Base-by-base conservation (phyloP, 1,140 invertebrate species). In the Aphidius gifuensis region DNA sequence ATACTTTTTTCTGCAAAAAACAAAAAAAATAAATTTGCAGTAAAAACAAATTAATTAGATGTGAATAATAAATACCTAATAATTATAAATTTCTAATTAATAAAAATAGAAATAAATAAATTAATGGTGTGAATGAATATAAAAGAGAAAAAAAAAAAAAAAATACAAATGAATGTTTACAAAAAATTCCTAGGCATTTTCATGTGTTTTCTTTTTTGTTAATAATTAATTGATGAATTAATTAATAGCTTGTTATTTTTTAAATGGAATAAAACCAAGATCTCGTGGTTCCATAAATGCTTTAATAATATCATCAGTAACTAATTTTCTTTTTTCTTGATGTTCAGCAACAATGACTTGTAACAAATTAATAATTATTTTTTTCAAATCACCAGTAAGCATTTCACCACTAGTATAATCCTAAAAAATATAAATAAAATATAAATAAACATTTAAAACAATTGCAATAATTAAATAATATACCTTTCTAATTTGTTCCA, bases 301-400 rank as follows among this genome's bases (percentile, higher is more conserved):
- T 70, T 88, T 86, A 39, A 98, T 82, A 42, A 88, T 77, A 43
- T 97, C 94, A 74, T 98, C 93, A 0, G 93, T 97, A 44, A 99
- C 85, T 64, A 86, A 81, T 54, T 88, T 88, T 64, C 93, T 84
- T 45, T 86, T 83, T 71, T 90, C 85, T 83, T 98, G 93, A 83
- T 98, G 95, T 56, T 87, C 84, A 39, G 83, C 83, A 2, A 98
- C 85, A 63, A 98, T 83, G 32, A 90, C 88, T 67, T 90, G 88
- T 8, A 90, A 76, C 69, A 74, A 78, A 64, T 88, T 85, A 62
- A 99, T 96, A 7, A 98, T 85, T 69, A 93, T 86, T 74, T 94
- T 93, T 78, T 99, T 99, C 42, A 99, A 80, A 80, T 97, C 91
- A 5, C 97, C 97, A 1, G 96, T 98, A 8, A 99, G 80, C 77